Base-by-base conservation (phyloP, 2,797 vertebrate genomes). In the Cossypha heuglini region DNA sequence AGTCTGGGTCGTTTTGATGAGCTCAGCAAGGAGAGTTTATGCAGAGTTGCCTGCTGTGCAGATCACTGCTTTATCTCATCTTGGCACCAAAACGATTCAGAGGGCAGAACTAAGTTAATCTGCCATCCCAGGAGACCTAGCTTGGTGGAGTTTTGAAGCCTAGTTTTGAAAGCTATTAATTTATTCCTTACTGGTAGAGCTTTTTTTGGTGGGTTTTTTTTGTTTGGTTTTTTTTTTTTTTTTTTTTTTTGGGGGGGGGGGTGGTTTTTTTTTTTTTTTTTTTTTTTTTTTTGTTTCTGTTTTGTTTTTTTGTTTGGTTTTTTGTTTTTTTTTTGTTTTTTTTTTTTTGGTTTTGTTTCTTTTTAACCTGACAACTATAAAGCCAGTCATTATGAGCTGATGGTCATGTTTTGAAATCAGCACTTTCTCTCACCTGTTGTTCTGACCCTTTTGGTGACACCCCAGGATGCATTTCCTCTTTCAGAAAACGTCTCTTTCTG, bases 61-160 rank as follows among this genome's bases (percentile, higher is more conserved):
- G 45, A 62, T 91, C 83, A 38, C n/a, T 74, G 13, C 4, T 93
- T 71, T 85, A 52, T 92, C 84, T 96, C 63, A 49, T 87, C 33
- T 86, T 61, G 61, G 57, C 67, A 85, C 15, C 13, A 74, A 19
- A 85, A 76, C 49, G 20, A 54, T 92, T 80, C 68, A 55, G 25
- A 87, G 72, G 31, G 43, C 68, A 63, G 7, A 14, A 25, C 49
- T 80, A 28, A 89, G 42, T 90, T 88, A 33, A 68, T 76, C 31
- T 51, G 11, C 73, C 8, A 54, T 69, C 45, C 48, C 72, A 48
- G 62, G 26, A 66, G 45, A 48, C 13, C 29, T 29, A 35, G 51
- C 77, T 22, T 93, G 40, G 7, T 67, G 40, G 12, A 40, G 16
- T 59, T 64, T 46, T 49, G 49, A 29, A 43, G 37, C 28, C 37